phyloP scores from a whole-genome alignment of 2,888 invertebrate genomes.

The Agrilus mali region DNA sequence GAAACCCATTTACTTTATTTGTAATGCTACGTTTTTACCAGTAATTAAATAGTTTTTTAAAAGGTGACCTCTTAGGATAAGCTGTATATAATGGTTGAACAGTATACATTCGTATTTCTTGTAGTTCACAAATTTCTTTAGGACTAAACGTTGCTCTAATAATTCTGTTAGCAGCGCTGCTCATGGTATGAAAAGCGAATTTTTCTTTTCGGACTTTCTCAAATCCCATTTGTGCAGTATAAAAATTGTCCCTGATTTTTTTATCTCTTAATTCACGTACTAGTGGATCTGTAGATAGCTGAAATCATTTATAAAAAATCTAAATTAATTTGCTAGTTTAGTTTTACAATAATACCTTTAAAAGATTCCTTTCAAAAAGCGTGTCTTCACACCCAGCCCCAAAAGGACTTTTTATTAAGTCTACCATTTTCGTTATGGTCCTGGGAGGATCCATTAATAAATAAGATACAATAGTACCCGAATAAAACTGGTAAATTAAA shows the following conservation, averaged over 20 bases:
- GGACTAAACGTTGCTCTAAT: slow-evolving; percentile 52
- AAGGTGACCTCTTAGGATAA: slow-evolving; percentile 47
- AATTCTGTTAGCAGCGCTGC: slow-evolving; percentile 52
- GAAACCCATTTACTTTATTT: neutral
- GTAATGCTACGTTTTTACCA: slow-evolving; percentile 35
- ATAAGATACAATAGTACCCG: slow-evolving; percentile 55
- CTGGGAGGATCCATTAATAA: slow-evolving; percentile 47
- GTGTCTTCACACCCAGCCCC: slow-evolving; percentile 51
- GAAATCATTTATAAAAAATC: slow-evolving; percentile 13
- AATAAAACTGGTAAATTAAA: slow-evolving; percentile 55
- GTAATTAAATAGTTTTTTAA: slow-evolving; percentile 46
- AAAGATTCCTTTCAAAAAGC: slow-evolving; percentile 48
- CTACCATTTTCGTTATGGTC: slow-evolving; percentile 45
- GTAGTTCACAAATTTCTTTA: slow-evolving; percentile 52
- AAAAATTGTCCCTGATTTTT: slow-evolving; percentile 43
- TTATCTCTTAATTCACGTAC: slow-evolving; percentile 44
- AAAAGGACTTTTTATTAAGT: slow-evolving; percentile 45
- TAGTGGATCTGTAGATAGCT: slow-evolving; percentile 52
- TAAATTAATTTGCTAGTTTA: slow-evolving; percentile 4
- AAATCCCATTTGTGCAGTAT: slow-evolving; percentile 43
- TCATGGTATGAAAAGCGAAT: slow-evolving; percentile 59
- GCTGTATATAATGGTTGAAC: slow-evolving; percentile 44
- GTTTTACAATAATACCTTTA: slow-evolving; percentile 39
- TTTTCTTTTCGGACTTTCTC: slow-evolving; percentile 47
- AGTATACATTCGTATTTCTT: slow-evolving; percentile 48